A percentile compares a stretch with the other conserved stretches of the same genome.
phyloP scores from a whole-genome alignment of 2,797 vertebrate genomes.

The Myripristis murdjan region DNA sequence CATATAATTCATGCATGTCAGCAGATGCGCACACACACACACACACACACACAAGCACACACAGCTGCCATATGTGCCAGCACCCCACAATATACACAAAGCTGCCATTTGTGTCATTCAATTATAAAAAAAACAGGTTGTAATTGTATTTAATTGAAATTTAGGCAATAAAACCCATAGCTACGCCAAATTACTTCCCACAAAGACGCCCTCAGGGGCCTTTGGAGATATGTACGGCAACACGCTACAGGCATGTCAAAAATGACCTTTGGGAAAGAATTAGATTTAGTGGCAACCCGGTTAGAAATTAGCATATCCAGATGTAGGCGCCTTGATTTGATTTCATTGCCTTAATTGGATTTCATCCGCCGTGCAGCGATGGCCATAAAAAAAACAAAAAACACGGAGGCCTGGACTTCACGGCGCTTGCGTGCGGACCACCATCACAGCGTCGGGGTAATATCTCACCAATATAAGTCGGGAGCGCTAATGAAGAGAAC shows the following conservation, averaged over 20 bases:
- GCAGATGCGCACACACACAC: conserved; percentile 22
- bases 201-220: conserved; percentile 55
- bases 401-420: conserved; percentile 43
- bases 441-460: conserved; percentile 38
- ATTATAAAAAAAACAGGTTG: conserved; percentile 72
- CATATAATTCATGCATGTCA: conserved; percentile 13
- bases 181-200: conserved; percentile 69
- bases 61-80: conserved; percentile 49
- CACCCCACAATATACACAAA: conserved; percentile 14
- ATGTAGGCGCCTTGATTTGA: conserved; percentile 77
- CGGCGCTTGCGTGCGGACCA: conserved; percentile 17
- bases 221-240: conserved; percentile 48
- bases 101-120: conserved; percentile 62
- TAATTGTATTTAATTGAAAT: conserved; percentile 79
- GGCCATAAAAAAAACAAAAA: conserved; percentile 66
- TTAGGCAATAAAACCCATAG: conserved; percentile 65
- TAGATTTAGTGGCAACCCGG: conserved; percentile 61
- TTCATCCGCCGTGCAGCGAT: conserved; percentile 63
- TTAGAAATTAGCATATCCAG: conserved; percentile 81
- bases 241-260: conserved; percentile 74
- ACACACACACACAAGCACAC: not conserved
- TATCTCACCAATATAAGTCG: conserved; percentile 58
- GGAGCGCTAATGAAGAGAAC: conserved; percentile 72
- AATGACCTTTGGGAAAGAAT: conserved; percentile 82
- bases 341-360: conserved; percentile 84